A percentile compares a stretch with the other conserved stretches of the same genome.
phyloP scores from a whole-genome alignment of 2,888 invertebrate genomes.

The Drosophila subquinaria region DNA sequence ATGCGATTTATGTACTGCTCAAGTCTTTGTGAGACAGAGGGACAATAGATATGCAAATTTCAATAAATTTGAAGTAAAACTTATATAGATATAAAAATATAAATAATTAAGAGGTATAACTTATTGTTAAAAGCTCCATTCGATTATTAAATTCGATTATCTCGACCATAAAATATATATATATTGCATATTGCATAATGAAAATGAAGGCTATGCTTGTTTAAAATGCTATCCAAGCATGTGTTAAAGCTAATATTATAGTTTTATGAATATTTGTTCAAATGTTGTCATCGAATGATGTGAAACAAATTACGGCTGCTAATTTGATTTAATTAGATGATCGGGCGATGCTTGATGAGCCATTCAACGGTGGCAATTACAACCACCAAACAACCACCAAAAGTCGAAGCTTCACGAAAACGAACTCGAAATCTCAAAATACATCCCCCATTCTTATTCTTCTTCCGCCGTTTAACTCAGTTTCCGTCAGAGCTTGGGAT shows the following conservation, averaged over 20 bases:
- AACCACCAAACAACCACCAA: constrained; percentile 30
- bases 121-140: background rate
- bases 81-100: background rate
- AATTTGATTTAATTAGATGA: constrained; percentile 52
- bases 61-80: background rate
- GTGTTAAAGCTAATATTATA: background rate
- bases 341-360: constrained; percentile 41
- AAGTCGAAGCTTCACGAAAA: constrained; percentile 17
- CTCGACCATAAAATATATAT: background rate
- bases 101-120: background rate
- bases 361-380: constrained; percentile 53
- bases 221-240: background rate
- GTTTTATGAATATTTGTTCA: background rate
- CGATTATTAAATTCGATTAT: background rate
- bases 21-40: background rate
- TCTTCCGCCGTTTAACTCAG: background rate
- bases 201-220: background rate
- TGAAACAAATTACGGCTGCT: constrained; percentile 17
- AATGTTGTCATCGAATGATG: constrained; percentile 16
- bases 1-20: background rate
- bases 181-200: background rate
- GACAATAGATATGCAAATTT: background rate
- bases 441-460: background rate
- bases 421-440: constrained; percentile 8
- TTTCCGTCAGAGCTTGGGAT: background rate